Evolutionary conservation across 2,797 vertebrate species (phyloP), one percentile per base, ranked within the genome.

Genomic region (Manis crassicaudata): DNA sequence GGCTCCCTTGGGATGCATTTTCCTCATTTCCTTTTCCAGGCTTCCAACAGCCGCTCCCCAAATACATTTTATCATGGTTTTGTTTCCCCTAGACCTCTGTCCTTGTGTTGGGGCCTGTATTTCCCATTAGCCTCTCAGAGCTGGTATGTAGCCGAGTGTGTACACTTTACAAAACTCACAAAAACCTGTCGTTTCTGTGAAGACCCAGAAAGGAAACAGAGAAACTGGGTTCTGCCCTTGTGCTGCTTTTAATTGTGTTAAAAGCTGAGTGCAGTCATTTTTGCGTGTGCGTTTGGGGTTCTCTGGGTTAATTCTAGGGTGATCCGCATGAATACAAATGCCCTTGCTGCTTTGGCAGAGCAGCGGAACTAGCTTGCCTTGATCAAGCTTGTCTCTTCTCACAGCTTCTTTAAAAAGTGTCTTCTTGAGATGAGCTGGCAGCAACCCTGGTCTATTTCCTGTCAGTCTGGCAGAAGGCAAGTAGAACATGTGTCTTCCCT

Each of bases 341-440:
- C 7, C 40, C 68, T 80, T 54, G n/a, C n/a, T 10, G 21, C 92
- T 52, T 40, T 63, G 88, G 70, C 27, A 63, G 67, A 73, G 60
- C 37, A 70, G 50, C 63, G 63, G 43, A 90, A 87, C 73, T 32
- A 17, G 83, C 40, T 80, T 56, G 3, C 75, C 67, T 93, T 20
- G 6, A 83, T 87, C 63, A 52, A 88, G 83, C 27, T 81, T 58
- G 68, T 90, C 86, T 93, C 32, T 76, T 50, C 40, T 52, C 40
- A n/a, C 4, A 62, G 20, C 81, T 87, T 88, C 43, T 89, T 91
- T 40, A 7, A 72, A 75, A 81, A 93, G 63, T 14, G 23, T 63
- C n/a, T 75, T 65, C 80, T 60, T 62, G n/a, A 76, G 82, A 83
- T 23, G 82, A 80, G 37, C 72, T 95, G 92, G 63, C 90, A 70